Evolutionary conservation across 2,888 invertebrate genomes (phyloP), one percentile per base, ranked within the genome.

Genomic region (Sesia bembeciformis): DNA sequence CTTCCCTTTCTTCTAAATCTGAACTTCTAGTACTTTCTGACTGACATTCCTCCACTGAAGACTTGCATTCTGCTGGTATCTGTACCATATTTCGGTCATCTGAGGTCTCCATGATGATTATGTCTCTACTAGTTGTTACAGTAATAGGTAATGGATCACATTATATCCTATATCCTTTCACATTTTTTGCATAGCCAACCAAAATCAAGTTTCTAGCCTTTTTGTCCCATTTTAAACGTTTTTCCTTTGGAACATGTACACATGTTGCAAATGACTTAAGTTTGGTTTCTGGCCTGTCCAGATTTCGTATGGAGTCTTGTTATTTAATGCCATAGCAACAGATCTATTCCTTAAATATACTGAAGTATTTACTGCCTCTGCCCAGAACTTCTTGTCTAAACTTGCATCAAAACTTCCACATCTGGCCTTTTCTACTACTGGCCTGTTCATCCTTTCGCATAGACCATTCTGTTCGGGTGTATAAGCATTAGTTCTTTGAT

Each of bases 181-280:
- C 54, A 46, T 60, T 54, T 51, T 62, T 56, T 39, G 62, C 57
- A 57, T 62, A 68, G 41, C 64, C 66, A 3, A 64, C 56, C 52
- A 64, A 54, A 39, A 62, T 61, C 56, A 54, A 52, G 51, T 61
- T 57, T 54, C 57, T 57, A 39, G 62, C 55, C 40, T 61, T 61
- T 40, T 38, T 59, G 40, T 59, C 59, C 58, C 58, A 60, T 43
- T 62, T 60, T 3, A 40, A 39, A 5, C 61, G 43, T 41, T 55
- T 57, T 49, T 55, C 54, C 51, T 60, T 62, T 0, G 57, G 57
- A 3, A 61, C 40, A 51, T 62, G 58, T n/a, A n/a, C n/a, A n/a
- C n/a, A n/a, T n/a, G n/a, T n/a, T n/a, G n/a, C n/a, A 62, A 5
- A 42, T 62, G 56, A n/a, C 57, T 59, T 3, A 59, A 1, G 52